Conservation (phyloP, 2,113 vertebrate genomes). For the Dicaeum eximium region DNA sequence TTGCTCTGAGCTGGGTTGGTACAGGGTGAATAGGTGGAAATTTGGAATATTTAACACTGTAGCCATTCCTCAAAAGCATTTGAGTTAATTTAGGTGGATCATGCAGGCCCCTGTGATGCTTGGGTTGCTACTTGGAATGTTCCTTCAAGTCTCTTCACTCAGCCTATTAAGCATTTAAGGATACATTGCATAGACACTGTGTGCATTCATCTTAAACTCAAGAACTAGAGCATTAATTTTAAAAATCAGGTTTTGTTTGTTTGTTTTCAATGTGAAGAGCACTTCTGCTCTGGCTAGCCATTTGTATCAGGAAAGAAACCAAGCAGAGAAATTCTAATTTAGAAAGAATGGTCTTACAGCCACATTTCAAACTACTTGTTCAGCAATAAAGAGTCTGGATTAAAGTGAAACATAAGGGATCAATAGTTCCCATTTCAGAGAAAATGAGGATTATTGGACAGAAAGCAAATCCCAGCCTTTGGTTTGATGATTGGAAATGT, state of each 20-base stretch:
- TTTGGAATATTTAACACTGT: neutral
- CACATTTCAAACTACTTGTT: neutral
- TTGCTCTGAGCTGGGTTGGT: neutral
- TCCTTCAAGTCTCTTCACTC: neutral
- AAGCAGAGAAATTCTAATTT: neutral
- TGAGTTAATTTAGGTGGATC: neutral
- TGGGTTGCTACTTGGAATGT: neutral
- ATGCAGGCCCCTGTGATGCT: neutral
- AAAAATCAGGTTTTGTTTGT: neutral
- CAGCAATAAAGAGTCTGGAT: neutral
- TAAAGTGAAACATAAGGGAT: neutral
- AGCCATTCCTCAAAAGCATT: neutral
- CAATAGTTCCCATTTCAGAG: slow-evolving; percentile 19
- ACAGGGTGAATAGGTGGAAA: neutral
- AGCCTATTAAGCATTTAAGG: neutral
- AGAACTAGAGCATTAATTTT: neutral
- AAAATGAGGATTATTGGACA: neutral
- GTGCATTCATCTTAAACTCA: neutral
- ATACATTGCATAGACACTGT: neutral
- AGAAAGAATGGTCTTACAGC: neutral
- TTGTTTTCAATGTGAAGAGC: neutral
- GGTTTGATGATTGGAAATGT: slow-evolving; percentile 11
- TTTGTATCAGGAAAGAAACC: neutral
- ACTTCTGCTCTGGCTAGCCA: neutral
- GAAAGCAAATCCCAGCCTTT: neutral